These are phyloP conservation scores for Cisticola juncidis DNA, from an alignment of 2,113 vertebrate genomes.

Conservation along the genomic window DNA sequence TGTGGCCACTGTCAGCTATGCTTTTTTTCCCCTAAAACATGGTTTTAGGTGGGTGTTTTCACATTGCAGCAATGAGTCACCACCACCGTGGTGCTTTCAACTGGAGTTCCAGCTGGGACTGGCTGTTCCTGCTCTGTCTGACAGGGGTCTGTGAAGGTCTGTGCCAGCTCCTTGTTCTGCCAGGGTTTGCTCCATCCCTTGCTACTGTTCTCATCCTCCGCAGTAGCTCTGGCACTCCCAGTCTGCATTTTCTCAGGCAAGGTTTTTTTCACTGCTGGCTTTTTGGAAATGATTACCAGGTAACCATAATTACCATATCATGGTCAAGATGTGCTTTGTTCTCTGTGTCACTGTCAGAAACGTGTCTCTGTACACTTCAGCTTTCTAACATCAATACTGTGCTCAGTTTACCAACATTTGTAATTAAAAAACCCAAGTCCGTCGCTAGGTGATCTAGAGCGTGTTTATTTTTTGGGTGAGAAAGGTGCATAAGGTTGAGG, in stretches of 20 bases:
- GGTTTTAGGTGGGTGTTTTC: background rate
- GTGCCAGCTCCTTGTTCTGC: background rate
- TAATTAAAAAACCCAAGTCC: background rate
- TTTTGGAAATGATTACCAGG: background rate
- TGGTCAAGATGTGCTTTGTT: background rate
- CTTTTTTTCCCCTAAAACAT: background rate
- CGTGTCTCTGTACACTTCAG: background rate
- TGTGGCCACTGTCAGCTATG: background rate
- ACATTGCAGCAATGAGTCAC: background rate
- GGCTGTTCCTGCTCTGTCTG: background rate
- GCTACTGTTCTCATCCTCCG: background rate
- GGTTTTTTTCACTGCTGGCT: background rate
- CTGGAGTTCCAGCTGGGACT: background rate
- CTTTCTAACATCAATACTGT: background rate
- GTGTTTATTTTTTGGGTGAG: background rate
- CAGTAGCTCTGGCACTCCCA: background rate
- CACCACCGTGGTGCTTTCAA: background rate
- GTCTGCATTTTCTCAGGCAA: background rate
- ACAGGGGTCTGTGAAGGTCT: background rate
- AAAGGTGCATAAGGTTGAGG: background rate
- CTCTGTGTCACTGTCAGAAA: background rate
- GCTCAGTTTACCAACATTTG: background rate
- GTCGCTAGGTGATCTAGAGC: background rate
- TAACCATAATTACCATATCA: background rate
- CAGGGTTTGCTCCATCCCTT: background rate